Base-by-base conservation (phyloP, 2,797 vertebrate genomes). In the Ispidina picta region DNA sequence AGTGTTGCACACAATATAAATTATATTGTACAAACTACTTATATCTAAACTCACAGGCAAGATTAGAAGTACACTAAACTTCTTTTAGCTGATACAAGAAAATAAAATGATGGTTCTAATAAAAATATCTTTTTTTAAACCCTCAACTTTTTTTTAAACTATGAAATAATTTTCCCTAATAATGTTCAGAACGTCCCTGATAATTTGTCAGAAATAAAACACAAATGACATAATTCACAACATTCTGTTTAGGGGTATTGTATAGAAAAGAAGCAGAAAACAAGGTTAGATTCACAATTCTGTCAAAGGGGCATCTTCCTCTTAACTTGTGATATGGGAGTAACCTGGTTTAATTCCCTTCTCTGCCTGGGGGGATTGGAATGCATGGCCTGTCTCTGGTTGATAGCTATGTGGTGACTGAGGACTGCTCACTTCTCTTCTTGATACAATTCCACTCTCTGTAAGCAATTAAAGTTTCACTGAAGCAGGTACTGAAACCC, bases 321-420 rank as follows among this genome's bases (percentile, higher is more conserved):
- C 80, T 85, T 17, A 22, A 22, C 68, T 60, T 12, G 73, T 76
- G 86, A 82, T 72, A 79, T 64, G 82, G 91, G 91, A 92, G 92
- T 89, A 93, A 92, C 82, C 87, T 87, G 91, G 82, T 94, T 95
- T 94, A 91, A 92, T 95, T 93, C 94, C 63, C 29, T 68, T 55
- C 37, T 44, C 83, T 44, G 85, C 95, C 92, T 37, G 84, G 59
- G 84, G 92, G 87, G 73, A 83, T 8, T 46, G 65, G 82, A 89
- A 20, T 6, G 4, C 14, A 29, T 71, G 0, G 2, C 63, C 74
- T 56, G 33, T 33, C 73, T 54, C 59, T 37, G 41, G 91, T 31
- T 82, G 72, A 82, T 81, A 22, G 63, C 83, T 54, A 33, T 29
- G 56, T 4, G 1, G 52, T 21, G 70, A 80, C 84, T 86, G 64